A percentile compares a stretch with the other conserved stretches of the same genome.
These are phyloP conservation scores for Telmatochromis brachygnathus DNA, from an alignment of 2,113 vertebrate genomes.

Conservation along the genomic window DNA sequence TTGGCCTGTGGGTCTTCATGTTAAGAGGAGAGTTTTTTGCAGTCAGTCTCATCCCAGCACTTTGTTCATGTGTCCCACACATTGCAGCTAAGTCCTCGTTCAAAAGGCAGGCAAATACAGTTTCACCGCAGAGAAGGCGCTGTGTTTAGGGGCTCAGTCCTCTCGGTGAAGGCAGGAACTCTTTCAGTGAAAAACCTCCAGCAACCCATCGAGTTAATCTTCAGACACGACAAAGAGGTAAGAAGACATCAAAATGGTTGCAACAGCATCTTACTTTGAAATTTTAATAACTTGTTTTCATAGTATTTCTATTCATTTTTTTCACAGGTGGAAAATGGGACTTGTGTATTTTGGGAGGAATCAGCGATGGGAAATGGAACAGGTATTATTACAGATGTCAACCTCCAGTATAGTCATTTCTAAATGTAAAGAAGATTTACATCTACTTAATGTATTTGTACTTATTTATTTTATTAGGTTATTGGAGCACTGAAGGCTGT, in stretches of 20 bases:
- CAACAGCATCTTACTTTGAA: neutral
- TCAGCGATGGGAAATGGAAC: neutral
- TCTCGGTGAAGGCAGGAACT: conserved; percentile 71
- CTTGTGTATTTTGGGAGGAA: conserved; percentile 65
- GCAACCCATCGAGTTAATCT: conserved; percentile 73
- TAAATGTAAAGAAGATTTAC: rapidly evolving
- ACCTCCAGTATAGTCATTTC: rapidly evolving
- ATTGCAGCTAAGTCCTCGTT: neutral
- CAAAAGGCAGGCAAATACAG: rapidly evolving
- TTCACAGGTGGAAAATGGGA: conserved; percentile 42
- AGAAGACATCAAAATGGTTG: neutral
- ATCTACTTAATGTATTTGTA: neutral
- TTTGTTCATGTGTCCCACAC: neutral
- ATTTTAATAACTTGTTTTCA: neutral
- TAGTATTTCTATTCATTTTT: neutral
- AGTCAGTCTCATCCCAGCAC: neutral
- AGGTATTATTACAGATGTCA: neutral
- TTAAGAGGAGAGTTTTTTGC: neutral
- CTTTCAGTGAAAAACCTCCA: conserved; percentile 68
- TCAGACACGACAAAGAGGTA: conserved; percentile 69
- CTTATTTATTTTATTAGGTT: conserved; percentile 20
- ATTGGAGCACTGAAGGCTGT: conserved; percentile 73
- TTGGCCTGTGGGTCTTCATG: neutral
- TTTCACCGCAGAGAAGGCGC: neutral
- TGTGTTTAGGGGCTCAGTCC: conserved; percentile 47